These are phyloP conservation scores for Podotricha telesiphe DNA, from an alignment of 2,888 invertebrate species.

Conservation along the genomic window DNA sequence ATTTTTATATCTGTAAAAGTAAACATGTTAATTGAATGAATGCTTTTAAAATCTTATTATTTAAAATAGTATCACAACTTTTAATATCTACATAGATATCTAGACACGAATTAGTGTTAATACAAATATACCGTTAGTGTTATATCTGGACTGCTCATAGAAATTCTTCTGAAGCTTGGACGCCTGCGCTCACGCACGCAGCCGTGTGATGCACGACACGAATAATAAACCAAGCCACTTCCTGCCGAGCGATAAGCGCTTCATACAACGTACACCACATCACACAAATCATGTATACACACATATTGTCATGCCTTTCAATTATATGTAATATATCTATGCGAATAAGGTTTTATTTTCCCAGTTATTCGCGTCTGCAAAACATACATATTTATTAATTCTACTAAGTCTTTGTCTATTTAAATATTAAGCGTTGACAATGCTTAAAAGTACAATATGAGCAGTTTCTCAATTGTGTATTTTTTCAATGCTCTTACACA, in stretches of 20 bases:
- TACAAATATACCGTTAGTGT: slow-evolving; percentile 72
- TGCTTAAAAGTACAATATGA: slow-evolving; percentile 40
- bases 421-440: slow-evolving; percentile 42
- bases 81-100: slow-evolving; percentile 21
- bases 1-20: too few relatives aligned
- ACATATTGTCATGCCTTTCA: slow-evolving; percentile 45
- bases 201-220: slow-evolving; percentile 79
- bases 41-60: neutral
- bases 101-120: slow-evolving; percentile 53
- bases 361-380: slow-evolving; percentile 35
- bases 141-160: slow-evolving; percentile 59
- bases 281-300: slow-evolving; percentile 57
- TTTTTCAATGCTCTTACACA: neutral
- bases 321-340: slow-evolving; percentile 43
- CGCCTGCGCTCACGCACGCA: slow-evolving; percentile 56
- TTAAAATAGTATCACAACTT: neutral
- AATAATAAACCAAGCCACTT: slow-evolving; percentile 83
- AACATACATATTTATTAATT: slow-evolving; percentile 47
- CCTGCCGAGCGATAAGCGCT: slow-evolving; percentile 79
- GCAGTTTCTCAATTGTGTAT: slow-evolving; percentile 18
- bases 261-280: slow-evolving; percentile 62
- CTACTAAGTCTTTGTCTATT: slow-evolving; percentile 46
- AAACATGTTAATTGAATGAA: neutral
- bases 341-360: slow-evolving; percentile 41
- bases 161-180: slow-evolving; percentile 69